Base-by-base conservation (phyloP, 1,140 invertebrate species). In the Orius laevigatus region DNA sequence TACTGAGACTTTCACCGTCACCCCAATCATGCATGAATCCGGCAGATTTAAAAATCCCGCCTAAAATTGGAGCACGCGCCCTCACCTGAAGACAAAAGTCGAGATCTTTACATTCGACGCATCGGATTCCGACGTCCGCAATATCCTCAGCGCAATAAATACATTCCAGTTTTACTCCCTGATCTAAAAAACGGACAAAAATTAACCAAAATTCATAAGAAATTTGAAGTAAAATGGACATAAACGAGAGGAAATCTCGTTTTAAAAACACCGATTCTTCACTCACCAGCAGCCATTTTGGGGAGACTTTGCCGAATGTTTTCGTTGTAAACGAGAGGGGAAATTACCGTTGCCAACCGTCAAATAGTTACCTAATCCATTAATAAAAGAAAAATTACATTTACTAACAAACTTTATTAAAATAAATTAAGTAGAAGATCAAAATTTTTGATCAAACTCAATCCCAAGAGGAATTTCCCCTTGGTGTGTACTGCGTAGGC, bases 71-170 rank as follows among this genome's bases (percentile, higher is more conserved):
- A 32, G 36, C n/a, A 36, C n/a, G 51, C 51, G 46, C 19, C 4
- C 69, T 71, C 76, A 88, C 86, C 81, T 88, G 84, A 67, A 91
- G 72, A 72, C 88, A 92, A 66, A 92, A 77, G 71, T 89, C 80
- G 64, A 86, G 83, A 63, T 85, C 79, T 55, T 71, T 66, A 66
- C 89, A 94, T 62, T 87, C 84, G 40, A 76, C 76, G 69, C 90
- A 94, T 68, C 84, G 82, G 38, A 93, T 78, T 55, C 85, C 71
- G 46, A 91, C 71, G 40, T 84, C 84, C 53, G 73, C 72, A 50
- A 92, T 88, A 66, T 89, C 83, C 67, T 88, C 82, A 67, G 90
- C 84, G 65, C 89, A 94, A 70, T 90, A 88, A 55, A 79, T 85
- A 68, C 90, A 94, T 63, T 73, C 78, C 64, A 85, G 80, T 67